A percentile compares a stretch with the other conserved stretches of the same genome.
Evolutionary conservation across 2,888 invertebrate genomes (phyloP).

Genomic region (Mythimna albipuncta): DNA sequence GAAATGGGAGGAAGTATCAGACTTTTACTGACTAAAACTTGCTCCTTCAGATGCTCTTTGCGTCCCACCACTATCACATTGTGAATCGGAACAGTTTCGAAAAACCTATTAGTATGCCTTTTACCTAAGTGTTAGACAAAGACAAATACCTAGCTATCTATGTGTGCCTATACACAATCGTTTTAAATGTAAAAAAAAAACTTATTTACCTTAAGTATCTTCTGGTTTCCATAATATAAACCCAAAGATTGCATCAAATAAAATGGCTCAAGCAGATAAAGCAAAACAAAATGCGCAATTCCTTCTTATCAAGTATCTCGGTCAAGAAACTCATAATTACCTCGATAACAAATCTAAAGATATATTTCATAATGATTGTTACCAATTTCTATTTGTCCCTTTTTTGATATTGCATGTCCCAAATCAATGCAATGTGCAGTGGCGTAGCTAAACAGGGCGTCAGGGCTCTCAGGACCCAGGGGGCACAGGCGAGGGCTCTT

Average conservation of each 20-base stretch:
- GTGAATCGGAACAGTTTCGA: conserved; percentile 10
- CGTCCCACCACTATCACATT: neutral
- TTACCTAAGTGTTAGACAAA: conserved; percentile 40
- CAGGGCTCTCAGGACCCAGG: no score
- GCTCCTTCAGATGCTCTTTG: no score
- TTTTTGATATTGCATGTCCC: neutral
- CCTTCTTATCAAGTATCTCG: conserved; percentile 10
- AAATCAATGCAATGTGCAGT: neutral
- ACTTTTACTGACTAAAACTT: no score
- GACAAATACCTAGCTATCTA: conserved; percentile 20
- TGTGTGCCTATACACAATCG: conserved; percentile 27
- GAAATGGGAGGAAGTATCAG: no score
- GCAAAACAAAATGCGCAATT: conserved; percentile 15
- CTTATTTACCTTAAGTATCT: neutral
- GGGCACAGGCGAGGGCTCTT: no score
- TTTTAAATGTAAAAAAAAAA: conserved; percentile 15
- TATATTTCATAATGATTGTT: neutral
- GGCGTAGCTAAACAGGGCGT: no score
- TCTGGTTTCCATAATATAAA: neutral
- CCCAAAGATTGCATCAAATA: conserved; percentile 5
- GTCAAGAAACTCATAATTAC: conserved; percentile 5
- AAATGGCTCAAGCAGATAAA: neutral
- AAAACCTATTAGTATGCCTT: conserved; percentile 16
- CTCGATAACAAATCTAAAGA: conserved; percentile 15
- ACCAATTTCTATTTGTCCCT: conserved; percentile 18